Conservation (phyloP, 2,797 vertebrate genomes). For the Enteromius argenteus region DNA sequence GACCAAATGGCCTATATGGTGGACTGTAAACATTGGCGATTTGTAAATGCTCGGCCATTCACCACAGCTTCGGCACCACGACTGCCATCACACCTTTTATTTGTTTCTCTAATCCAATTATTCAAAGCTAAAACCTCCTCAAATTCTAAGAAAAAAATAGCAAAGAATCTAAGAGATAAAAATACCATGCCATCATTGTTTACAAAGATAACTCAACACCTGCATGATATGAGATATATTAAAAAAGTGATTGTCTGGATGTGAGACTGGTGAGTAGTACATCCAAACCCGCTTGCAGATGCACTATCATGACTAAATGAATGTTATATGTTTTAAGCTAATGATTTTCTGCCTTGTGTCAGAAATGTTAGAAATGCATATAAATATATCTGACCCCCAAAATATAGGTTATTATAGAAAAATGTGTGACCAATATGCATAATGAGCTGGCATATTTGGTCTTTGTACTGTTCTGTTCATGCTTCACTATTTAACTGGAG, state of each 20-base stretch:
- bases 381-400: neutral
- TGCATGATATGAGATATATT: neutral
- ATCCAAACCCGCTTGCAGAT: neutral
- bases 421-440: neutral
- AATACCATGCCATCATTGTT: neutral
- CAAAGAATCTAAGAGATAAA: neutral
- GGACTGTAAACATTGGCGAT: neutral
- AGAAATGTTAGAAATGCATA: neutral
- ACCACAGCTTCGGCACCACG: neutral
- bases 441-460: neutral
- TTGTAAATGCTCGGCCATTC: neutral
- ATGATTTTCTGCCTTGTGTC: neutral
- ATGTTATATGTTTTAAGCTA: neutral
- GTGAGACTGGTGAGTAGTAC: neutral
- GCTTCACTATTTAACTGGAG: neutral
- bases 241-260: neutral
- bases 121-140: neutral
- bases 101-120: neutral
- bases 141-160: neutral
- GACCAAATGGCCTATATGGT: neutral
- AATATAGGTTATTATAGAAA: neutral
- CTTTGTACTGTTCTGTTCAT: neutral
- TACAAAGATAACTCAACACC: conserved; percentile 1
- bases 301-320: neutral
- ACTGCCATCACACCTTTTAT: neutral